Base-by-base conservation (phyloP, 2,888 invertebrate genomes). In the Caenorhabditis drosophilae region DNA sequence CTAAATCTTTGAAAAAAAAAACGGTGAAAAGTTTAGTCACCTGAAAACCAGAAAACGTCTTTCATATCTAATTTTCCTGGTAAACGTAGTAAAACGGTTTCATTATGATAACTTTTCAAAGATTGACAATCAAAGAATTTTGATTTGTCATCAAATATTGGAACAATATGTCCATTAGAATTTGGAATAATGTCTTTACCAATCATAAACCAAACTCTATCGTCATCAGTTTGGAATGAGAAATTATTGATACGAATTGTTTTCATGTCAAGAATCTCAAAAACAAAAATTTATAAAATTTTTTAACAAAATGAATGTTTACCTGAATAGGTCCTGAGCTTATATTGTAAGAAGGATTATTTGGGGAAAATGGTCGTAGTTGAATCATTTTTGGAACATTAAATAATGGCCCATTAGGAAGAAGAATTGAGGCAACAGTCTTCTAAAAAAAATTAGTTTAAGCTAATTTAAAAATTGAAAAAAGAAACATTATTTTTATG, bases 171-270 rank as follows among this genome's bases (percentile, higher is more conserved):
- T 12, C 83, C 83, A 27, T 64, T 68, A 3, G 68, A 35, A 47
- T 78, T 78, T 1, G 83, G 83, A 15, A 83, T 54, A 15, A 83
- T 67, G 26, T 79, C 80, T 46, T 76, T 78, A 31, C 83, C 83
- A 18, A 79, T 75, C 82, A 84, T 78, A 36, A 83, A 81, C 83
- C 83, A 83, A 6, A 78, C 69, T 0, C 81, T 75, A 16, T 77
- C 66, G n/a, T 79, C 82, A 20, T 78, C 71, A 4, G 78, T 72
- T 46, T 70, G 59, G 41, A 83, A 70, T 0, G 67, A 63, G 46
- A 83, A 81, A 26, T 82, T 74, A 11, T 61, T 56, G 36, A 83
- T 70, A 60, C 70, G 57, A 20, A 83, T 81, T 11, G 83, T 83
- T 48, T 83, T 83, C 27, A 73, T 75, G 67, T 83, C 80, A 22